Evolutionary conservation across 1,140 invertebrate species (phyloP).

Genomic region (Heliconius nattereri): DNA sequence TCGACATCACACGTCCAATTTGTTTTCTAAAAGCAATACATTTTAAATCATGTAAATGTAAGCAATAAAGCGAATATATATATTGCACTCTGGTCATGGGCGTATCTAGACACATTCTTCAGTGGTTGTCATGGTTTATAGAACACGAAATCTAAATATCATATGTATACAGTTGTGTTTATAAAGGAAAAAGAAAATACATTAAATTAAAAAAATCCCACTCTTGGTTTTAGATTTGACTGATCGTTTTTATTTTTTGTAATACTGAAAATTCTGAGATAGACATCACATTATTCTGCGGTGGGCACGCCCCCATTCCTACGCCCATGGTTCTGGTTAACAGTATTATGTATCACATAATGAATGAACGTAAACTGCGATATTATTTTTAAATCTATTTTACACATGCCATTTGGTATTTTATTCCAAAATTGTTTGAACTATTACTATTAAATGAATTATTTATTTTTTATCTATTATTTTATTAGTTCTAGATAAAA

Average conservation of each 20-base stretch:
- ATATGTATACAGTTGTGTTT: no score
- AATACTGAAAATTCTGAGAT: no score
- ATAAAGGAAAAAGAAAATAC: no score
- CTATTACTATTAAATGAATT: background rate
- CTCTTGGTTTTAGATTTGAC: conserved; percentile 15
- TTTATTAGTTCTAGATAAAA: conserved; percentile 17
- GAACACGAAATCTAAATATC: no score
- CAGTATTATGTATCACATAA: conserved; percentile 62
- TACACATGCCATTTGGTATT: conserved; percentile 43
- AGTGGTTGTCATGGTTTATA: no score
- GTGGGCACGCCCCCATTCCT: no score
- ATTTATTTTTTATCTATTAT: conserved; percentile 21
- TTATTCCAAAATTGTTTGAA: conserved; percentile 63
- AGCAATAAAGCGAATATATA: conserved; percentile 61
- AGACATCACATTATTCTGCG: no score
- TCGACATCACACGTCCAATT: conserved; percentile 60
- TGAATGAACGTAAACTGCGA: conserved; percentile 41
- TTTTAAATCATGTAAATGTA: conserved; percentile 45
- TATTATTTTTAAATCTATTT: conserved; percentile 45
- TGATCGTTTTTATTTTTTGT: no score
- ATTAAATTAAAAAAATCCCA: no score
- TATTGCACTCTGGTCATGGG: conserved; percentile 41
- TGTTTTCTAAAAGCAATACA: conserved; percentile 63
- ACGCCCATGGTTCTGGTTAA: conserved; percentile 41
- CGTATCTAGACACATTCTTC: no score